phyloP scores from a whole-genome alignment of 2,113 vertebrate species.

The Hemicordylus capensis region DNA sequence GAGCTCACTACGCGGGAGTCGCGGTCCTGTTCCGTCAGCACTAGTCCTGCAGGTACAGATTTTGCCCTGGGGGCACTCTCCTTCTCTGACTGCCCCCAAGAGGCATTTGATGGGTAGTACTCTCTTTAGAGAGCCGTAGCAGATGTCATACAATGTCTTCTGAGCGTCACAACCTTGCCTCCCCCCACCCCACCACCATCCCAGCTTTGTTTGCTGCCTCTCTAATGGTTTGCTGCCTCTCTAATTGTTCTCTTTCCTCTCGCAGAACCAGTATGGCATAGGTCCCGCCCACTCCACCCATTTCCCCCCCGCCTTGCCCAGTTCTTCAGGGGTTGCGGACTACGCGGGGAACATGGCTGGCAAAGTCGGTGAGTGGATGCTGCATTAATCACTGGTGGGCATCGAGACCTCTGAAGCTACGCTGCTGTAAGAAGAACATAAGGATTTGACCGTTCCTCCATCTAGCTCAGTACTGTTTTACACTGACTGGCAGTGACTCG shows the following conservation, averaged over 20 bases:
- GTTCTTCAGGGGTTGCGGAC: constrained; percentile 45
- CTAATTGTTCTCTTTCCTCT: background rate
- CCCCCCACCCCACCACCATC: too few species aligned
- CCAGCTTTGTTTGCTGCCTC: background rate
- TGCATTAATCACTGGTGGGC: too few species aligned
- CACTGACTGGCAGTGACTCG: too few species aligned
- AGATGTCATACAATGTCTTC: background rate
- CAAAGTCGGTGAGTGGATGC: constrained; percentile 71
- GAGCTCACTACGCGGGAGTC: constrained; percentile 79
- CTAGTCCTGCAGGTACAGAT: constrained; percentile 64
- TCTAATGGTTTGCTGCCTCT: background rate
- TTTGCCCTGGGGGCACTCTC: too few species aligned
- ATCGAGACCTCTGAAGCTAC: background rate
- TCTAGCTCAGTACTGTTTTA: too few species aligned
- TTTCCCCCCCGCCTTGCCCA: constrained; percentile 54
- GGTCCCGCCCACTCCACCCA: constrained; percentile 44
- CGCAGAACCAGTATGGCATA: constrained; percentile 28
- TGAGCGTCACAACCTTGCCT: background rate
- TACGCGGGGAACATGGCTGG: constrained; percentile 57
- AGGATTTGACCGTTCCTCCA: too few species aligned
- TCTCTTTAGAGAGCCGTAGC: background rate
- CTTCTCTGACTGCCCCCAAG: background rate
- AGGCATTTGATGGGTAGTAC: background rate
- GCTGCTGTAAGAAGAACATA: too few species aligned
- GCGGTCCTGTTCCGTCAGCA: constrained; percentile 42